Base-by-base conservation (phyloP, 1,140 invertebrate genomes). In the Scaptomyza hsui region DNA sequence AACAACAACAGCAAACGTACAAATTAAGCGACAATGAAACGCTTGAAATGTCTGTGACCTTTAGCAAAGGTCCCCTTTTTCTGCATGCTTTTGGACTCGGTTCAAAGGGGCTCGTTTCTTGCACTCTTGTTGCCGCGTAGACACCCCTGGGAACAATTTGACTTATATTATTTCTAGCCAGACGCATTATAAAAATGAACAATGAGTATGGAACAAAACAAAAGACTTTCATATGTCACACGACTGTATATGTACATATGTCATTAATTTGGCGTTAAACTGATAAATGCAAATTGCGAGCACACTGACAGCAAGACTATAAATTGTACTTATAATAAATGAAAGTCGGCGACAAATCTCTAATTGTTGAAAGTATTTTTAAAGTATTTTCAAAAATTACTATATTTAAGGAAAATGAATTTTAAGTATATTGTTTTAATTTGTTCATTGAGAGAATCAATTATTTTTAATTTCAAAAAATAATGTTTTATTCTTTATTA, bases 1-100 rank as follows among this genome's bases (percentile, higher is more conserved):
- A 81, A 75, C 63, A 76, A 67, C 45, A 74, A 64, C 24, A 24
- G 7, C 26, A 29, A 29, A 29, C 26, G 26, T 29, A 9, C 26
- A 69, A 79, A 63, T 74, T 72, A 67, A 85, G 65, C 78, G 78
- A 81, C 81, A 74, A 75, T 72, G 78, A 63, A 75, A 71, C 62
- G 59, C 71, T 88, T 81, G 35, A 86, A 81, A 88, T 81, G 81
- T 86, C 82, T 88, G 78, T 82, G 81, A 86, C 82, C 81, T 88
- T 88, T 75, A 26, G 35, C 24, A 18, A 42, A 26, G 45, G 21
- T 16, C 26, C 47, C 6, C 15, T 9, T 9, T 37, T 37, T n/a
- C 24, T 13, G 37, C 15, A 6, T 15, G 29, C 47, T 32, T 16
- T 24, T n/a, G n/a, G 65, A 44, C 53, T 64, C 62, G 72, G 61